Evolutionary conservation across 2,888 invertebrate genomes (phyloP), one percentile per base, ranked within the genome.

Genomic region (Netelia inedita): DNA sequence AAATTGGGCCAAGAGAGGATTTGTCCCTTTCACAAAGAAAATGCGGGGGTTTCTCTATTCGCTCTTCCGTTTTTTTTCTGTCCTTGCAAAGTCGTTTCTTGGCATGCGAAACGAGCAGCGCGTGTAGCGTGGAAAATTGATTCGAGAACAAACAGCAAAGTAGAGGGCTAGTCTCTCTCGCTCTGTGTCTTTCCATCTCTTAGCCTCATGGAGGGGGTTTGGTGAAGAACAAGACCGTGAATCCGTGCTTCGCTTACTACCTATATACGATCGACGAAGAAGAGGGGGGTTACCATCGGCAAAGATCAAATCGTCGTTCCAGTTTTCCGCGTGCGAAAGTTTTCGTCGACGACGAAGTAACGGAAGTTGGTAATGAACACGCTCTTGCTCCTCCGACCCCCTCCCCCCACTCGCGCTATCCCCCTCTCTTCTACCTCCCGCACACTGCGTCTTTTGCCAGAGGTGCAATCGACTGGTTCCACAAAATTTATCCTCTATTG

Each of bases 261-360:
- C 19, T 65, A 65, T 65, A 65, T 55, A 65, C 35, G 87, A 74
- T 87, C 76, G 85, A 83, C 59, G 72, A 43, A 14, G 11, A 6
- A 35, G 23, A 23, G 35, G 35, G 35, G 35, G 55, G 35, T n/a
- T 23, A 55, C 87, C 88, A 88, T 89, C 88, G 89, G 89, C 88
- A 87, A 89, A 90, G 88, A 90, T 90, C 88, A 88, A 89, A 87
- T 87, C 81, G 82, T 80, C 59, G 57, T 78, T 81, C 79, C 69
- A 82, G 72, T 85, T 78, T 80, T 69, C 59, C 57, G 35, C 66
- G 65, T 35, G 71, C 82, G 79, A 87, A 88, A 88, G 66, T 88
- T 88, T 75, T 85, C 82, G 50, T 72, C 85, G 68, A 43, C 79
- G 41, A 72, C 59, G 55, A 46, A 69, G 71, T 69, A 75, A 79